These are phyloP conservation scores for Paramuricea clavata DNA, from an alignment of 92 coral and sea anemone species.

Conservation along the genomic window DNA sequence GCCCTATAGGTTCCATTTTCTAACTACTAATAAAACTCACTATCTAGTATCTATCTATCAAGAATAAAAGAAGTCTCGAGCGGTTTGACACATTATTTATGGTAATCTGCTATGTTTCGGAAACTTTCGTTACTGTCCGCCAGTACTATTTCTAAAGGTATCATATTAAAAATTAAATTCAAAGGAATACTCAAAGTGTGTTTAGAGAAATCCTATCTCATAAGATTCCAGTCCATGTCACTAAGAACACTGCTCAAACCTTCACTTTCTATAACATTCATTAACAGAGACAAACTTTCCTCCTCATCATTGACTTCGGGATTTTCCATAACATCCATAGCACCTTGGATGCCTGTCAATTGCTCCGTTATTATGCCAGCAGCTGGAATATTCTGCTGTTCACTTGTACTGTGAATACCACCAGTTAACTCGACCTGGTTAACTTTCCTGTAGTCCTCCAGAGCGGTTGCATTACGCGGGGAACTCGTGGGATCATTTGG, in stretches of 20 bases:
- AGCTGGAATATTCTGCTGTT: constrained; percentile 56
- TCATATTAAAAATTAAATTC: too few species aligned
- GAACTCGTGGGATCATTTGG: not conserved
- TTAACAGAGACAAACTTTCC: constrained; percentile 84
- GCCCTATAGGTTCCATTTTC: too few species aligned
- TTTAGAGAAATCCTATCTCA: not conserved
- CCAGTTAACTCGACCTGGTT: not conserved
- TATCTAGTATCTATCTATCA: too few species aligned
- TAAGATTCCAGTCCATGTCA: constrained; percentile 59
- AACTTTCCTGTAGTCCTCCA: not conserved
- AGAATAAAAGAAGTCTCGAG: too few species aligned
- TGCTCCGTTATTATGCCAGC: constrained; percentile 82
- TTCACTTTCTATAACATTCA: constrained; percentile 86
- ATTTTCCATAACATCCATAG: constrained; percentile 93
- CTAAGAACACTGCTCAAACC: constrained; percentile 78
- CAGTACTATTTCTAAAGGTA: too few species aligned
- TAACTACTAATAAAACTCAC: too few species aligned
- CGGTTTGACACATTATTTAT: too few species aligned
- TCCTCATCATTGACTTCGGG: constrained; percentile 74
- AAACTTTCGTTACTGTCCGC: too few species aligned
- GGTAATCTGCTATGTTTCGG: too few species aligned
- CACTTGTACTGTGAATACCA: not conserved
- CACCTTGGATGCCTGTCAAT: constrained; percentile 91
- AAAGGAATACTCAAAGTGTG: too few species aligned
- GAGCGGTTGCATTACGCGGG: constrained; percentile 8